Conservation (phyloP, 2,888 invertebrate genomes). For the Plemyria rubiginata region DNA sequence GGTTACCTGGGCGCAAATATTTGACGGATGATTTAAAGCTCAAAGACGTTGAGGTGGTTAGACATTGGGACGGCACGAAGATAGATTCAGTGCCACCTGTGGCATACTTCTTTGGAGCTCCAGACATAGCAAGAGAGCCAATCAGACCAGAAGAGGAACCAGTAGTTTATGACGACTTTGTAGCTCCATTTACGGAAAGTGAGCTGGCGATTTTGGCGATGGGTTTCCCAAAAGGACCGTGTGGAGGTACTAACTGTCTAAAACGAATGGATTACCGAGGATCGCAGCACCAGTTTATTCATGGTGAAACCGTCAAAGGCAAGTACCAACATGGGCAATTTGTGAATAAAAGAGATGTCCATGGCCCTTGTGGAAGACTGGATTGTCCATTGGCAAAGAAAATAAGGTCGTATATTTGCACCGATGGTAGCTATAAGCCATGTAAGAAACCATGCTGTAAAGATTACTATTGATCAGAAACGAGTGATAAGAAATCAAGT, state of each 20-base stretch:
- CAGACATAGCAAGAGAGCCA: constrained; percentile 73
- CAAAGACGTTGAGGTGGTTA: constrained; percentile 76
- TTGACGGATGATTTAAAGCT: constrained; percentile 70
- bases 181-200: constrained; percentile 71
- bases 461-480: constrained; percentile 62
- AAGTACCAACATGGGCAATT: constrained; percentile 76
- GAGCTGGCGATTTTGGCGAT: constrained; percentile 76
- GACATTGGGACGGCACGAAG: constrained; percentile 77
- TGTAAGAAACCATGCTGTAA: constrained; percentile 74
- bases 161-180: constrained; percentile 67
- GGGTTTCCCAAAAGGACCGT: constrained; percentile 81
- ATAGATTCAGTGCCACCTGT: constrained; percentile 74
- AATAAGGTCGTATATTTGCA: constrained; percentile 66
- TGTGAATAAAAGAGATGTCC: constrained; percentile 77
- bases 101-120: constrained; percentile 75
- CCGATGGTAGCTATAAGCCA: constrained; percentile 73
- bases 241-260: constrained; percentile 78
- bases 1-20: constrained; percentile 77
- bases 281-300: constrained; percentile 76
- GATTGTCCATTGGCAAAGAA: constrained; percentile 79
- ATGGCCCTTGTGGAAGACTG: constrained; percentile 77
- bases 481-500: not conserved
- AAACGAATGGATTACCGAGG: constrained; percentile 77
- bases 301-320: constrained; percentile 69
- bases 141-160: constrained; percentile 62